Conservation (phyloP, 2,888 invertebrate species). For the Macrostomum cliftonense region DNA sequence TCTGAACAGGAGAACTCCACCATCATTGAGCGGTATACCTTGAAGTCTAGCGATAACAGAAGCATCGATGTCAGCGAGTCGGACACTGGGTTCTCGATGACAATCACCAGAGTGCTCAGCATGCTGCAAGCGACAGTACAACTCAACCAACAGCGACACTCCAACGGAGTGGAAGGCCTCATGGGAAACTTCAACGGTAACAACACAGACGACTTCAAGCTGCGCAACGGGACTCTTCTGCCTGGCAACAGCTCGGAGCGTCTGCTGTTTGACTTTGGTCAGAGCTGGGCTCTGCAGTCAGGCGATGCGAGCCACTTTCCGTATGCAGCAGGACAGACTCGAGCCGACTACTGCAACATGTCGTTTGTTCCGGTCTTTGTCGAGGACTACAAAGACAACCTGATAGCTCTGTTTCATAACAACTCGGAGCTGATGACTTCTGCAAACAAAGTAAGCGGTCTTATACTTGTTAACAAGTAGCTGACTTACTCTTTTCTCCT, state of each 20-base stretch:
- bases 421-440: not conserved
- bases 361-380: not conserved
- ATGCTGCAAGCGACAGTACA: not conserved
- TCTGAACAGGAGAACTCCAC: not conserved
- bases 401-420: constrained; percentile 1
- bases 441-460: too few species aligned
- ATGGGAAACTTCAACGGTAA: constrained; percentile 2
- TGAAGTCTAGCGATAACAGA: not conserved
- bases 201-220: not conserved
- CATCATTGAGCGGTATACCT: not conserved
- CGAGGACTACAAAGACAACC: constrained; percentile 5
- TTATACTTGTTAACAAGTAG: too few species aligned
- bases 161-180: constrained; percentile 1
- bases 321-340: too few species aligned
- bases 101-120: not conserved
- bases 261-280: too few species aligned
- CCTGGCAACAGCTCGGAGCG: constrained; percentile 1
- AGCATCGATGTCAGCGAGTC: not conserved
- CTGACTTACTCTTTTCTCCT: too few species aligned
- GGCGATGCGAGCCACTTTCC: too few species aligned
- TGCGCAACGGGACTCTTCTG: not conserved
- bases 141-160: not conserved
- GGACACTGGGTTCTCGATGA: not conserved
- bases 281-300: too few species aligned
- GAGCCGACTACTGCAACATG: too few species aligned